Evolutionary conservation across 1,140 invertebrate species (phyloP), one percentile per base, ranked within the genome.

Genomic region (Caenorhabditis brenneri): DNA sequence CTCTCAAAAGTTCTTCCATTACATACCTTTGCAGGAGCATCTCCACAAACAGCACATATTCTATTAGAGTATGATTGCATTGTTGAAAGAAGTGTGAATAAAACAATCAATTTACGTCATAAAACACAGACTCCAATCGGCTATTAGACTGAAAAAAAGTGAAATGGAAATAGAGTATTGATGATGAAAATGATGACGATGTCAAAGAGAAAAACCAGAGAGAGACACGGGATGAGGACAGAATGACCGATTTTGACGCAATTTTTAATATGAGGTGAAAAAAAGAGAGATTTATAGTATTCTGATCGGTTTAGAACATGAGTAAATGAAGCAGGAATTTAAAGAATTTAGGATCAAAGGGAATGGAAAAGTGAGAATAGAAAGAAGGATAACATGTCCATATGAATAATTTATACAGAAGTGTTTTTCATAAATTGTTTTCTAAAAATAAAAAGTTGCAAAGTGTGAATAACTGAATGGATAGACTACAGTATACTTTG

Each of bases 1-100:
- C n/a, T n/a, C n/a, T n/a, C n/a, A n/a, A n/a, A n/a, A n/a, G n/a
- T 42, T 42, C 27, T n/a, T 48, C 12, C n/a, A 19, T 15, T 10
- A 19, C 9, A 27, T 46, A 86, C 83, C 81, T 87, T 87, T 12
- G 86, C 86, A 0, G 86, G 86, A 31, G 84, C 58, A 55, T 87
- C 86, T 33, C 84, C 84, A 55, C 86, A 87, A 58, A 87, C 86
- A 10, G 86, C 84, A 46, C 86, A 87, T 7, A 74, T 58, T 80
- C 86, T 19, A 42, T 74, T 74, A n/a, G 22, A 42, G n/a, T 74
- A 74, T 1, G 65, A 74, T 42, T 74, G 65, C 65, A 74, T 74
- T 42, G 42, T 65, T 33, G 60, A 15, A n/a, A 22, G 19, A 53
- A 49, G 78, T 19, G 10, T 49, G 42, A 80, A 31, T n/a, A n/a